A percentile compares a stretch with the other conserved stretches of the same genome.
These are phyloP conservation scores for Bagarius yarrelli DNA, from an alignment of 2,113 vertebrate species.

Conservation along the genomic window DNA sequence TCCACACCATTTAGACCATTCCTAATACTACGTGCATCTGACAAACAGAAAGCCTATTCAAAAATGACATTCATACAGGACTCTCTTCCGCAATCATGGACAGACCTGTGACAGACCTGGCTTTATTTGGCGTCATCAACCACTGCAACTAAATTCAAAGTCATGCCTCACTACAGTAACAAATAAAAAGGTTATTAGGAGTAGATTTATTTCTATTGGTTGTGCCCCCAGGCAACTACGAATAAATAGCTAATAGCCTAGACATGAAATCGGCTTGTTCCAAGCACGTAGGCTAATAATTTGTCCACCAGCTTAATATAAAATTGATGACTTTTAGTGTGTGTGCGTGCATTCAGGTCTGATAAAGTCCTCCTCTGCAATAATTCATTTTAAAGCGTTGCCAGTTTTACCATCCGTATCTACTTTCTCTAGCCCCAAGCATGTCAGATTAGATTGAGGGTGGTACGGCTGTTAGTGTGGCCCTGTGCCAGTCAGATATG, in stretches of 20 bases:
- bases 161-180: neutral
- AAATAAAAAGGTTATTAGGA: neutral
- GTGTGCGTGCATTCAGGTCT: neutral
- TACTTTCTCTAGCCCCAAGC: neutral
- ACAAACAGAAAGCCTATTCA: too few relatives aligned
- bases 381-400: neutral
- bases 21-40: too few relatives aligned
- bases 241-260: neutral
- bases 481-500: conserved; percentile 44
- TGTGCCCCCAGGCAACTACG: neutral
- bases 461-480: conserved; percentile 23
- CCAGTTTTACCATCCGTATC: neutral
- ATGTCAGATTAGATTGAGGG: conserved; percentile 7
- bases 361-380: neutral
- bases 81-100: too few relatives aligned
- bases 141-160: too few relatives aligned
- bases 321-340: neutral
- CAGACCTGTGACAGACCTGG: too few relatives aligned
- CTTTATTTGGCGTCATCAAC: too few relatives aligned
- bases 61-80: too few relatives aligned
- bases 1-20: too few relatives aligned
- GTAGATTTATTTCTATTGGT: neutral
- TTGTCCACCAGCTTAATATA: neutral
- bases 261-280: neutral
- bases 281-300: neutral